Base-by-base conservation (phyloP, 2,888 invertebrate genomes). In the Caenorhabditis sulstoni region DNA sequence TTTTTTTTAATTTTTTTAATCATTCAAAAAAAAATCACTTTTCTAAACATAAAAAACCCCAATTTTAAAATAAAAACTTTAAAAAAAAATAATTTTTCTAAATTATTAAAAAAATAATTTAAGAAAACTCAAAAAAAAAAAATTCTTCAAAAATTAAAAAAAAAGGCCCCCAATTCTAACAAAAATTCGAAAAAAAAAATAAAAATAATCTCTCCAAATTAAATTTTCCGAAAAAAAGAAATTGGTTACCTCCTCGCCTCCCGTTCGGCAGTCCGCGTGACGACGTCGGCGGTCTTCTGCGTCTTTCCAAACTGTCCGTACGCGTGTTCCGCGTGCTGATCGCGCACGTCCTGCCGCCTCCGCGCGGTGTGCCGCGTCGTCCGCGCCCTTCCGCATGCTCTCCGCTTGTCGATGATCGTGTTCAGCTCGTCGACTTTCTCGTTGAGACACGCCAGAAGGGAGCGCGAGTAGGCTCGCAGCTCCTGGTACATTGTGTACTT, bases 371-470 rank as follows among this genome's bases (percentile, higher is more conserved):
- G 91, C 91, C 94, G 94, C 78, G 93, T 93, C 44, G 95, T 93
- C 87, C 94, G 93, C 70, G 94, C 84, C 75, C 90, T 90, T 77
- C 94, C 93, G 82, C 95, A 90, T 80, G 93, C 93, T 88, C 95
- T 90, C 89, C 95, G 94, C 20, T 94, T 93, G 81, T 94, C 93
- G 91, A 97, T 97, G 89, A 97, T 91, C 9, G 49, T 76, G 93
- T 85, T 83, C 44, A 87, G 81, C 45, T 84, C 83, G n/a, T 65
- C 66, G 1, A 96, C 95, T 94, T 98, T 98, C 92, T 97, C 96
- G 91, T 96, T 95, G 89, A 97, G 93, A 92, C 97, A 98, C 93
- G 98, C 97, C 91, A 97, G 94, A 91, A 97, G 94, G 93, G 97
- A 96, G 87, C 95, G 95, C 91, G 96, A 94, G 93, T 96, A 98